A percentile compares a stretch with the other conserved stretches of the same genome.
Evolutionary conservation across 2,113 vertebrate genomes (phyloP).

Genomic region (Aptenodytes patagonicus): DNA sequence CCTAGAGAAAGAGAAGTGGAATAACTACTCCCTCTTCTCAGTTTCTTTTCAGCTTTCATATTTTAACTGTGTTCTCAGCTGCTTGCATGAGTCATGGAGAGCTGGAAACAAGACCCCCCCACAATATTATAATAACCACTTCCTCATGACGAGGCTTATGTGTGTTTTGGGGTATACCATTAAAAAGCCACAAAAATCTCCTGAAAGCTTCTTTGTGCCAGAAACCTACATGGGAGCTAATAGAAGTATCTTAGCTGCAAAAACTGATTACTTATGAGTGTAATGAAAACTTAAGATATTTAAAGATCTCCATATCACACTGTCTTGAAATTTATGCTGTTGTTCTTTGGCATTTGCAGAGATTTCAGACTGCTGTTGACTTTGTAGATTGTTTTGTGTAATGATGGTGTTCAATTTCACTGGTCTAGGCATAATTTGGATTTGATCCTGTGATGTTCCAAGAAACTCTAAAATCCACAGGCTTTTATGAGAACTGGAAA

Average conservation of each 20-base stretch:
- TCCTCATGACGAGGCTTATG: not conserved
- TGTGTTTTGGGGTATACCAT: not conserved
- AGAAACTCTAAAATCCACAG: not conserved
- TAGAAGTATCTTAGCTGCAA: not conserved
- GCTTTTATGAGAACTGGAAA: slow-evolving; percentile 5
- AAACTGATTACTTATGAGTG: not conserved
- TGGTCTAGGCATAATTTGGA: not conserved
- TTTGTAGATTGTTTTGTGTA: slow-evolving; percentile 9
- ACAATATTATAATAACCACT: not conserved
- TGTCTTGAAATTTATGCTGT: not conserved
- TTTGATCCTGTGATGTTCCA: slow-evolving; percentile 9
- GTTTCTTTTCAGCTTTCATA: slow-evolving; percentile 39
- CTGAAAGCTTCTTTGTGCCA: not conserved
- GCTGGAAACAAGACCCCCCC: slow-evolving; percentile 7
- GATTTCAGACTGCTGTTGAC: not conserved
- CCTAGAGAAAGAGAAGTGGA: slow-evolving; percentile 29
- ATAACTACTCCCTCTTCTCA: slow-evolving; percentile 37
- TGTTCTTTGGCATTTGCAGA: not conserved
- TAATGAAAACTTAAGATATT: not conserved
- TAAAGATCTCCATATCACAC: not conserved
- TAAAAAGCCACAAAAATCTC: slow-evolving; percentile 1
- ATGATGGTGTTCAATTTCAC: slow-evolving; percentile 38
- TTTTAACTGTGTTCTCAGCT: slow-evolving; percentile 33
- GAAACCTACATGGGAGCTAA: not conserved
- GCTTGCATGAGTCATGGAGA: slow-evolving; percentile 48